These are phyloP conservation scores for Chamaetylas fuelleborni DNA, from an alignment of 2,113 vertebrate genomes.

Conservation along the genomic window DNA sequence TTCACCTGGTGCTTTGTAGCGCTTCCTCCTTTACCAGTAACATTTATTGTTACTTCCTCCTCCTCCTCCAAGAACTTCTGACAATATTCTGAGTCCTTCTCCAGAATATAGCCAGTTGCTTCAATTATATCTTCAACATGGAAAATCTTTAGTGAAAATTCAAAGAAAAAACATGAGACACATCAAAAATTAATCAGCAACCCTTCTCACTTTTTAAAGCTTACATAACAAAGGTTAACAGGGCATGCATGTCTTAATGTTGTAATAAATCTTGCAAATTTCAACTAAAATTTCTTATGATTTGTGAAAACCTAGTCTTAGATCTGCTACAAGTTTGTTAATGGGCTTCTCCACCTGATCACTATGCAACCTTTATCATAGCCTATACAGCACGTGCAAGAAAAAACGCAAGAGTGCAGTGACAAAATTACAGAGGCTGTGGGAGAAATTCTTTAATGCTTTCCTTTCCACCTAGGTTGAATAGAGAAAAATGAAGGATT, in stretches of 20 bases:
- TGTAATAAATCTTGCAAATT: neutral
- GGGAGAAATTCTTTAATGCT: neutral
- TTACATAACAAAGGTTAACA: neutral
- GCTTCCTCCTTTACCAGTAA: slow-evolving; percentile 87
- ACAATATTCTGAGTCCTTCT: slow-evolving; percentile 94
- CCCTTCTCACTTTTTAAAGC: neutral
- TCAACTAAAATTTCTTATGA: neutral
- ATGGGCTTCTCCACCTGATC: neutral
- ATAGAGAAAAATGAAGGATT: neutral
- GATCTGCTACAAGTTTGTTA: neutral
- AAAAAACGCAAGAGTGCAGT: accelerated
- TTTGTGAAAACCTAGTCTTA: neutral
- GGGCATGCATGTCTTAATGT: neutral
- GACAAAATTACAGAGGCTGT: accelerated
- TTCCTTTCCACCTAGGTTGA: neutral
- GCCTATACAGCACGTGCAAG: accelerated
- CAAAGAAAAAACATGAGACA: neutral
- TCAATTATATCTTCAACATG: slow-evolving; percentile 96
- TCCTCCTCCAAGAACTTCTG: slow-evolving; percentile 95
- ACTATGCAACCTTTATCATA: neutral
- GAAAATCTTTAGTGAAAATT: slow-evolving; percentile 79
- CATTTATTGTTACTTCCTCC: slow-evolving; percentile 85
- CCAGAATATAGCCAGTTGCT: slow-evolving; percentile 89
- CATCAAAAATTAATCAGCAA: neutral
- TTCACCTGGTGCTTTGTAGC: slow-evolving; percentile 80